Percentiles rank a stretch among this genome's conserved stretches.
Evolutionary conservation across 2,113 vertebrate species (phyloP).

Genomic region (Potamarius usumacintae): DNA sequence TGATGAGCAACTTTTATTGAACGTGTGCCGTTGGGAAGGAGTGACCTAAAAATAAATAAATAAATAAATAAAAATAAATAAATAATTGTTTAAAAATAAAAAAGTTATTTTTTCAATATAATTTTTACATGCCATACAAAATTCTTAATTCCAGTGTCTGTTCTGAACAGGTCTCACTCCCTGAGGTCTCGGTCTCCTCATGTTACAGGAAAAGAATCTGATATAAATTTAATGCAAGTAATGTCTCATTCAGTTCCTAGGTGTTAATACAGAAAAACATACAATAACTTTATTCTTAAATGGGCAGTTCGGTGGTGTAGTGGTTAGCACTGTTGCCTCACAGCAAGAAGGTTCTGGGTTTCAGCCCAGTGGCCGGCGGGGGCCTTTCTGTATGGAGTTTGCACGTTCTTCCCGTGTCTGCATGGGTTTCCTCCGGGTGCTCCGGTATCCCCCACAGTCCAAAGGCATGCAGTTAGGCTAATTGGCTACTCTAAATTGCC

Average conservation of each 20-base stretch:
- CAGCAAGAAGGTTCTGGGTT: too few relatives aligned
- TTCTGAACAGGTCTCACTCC: neutral
- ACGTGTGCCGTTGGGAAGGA: neutral
- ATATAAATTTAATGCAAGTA: slow-evolving; percentile 16
- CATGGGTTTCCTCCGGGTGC: too few relatives aligned
- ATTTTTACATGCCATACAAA: neutral
- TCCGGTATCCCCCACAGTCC: too few relatives aligned
- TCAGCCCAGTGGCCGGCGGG: too few relatives aligned
- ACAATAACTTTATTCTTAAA: neutral
- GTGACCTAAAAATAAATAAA: neutral
- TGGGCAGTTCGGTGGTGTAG: too few relatives aligned
- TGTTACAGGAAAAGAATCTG: neutral
- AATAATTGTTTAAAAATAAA: too few relatives aligned
- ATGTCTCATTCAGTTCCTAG: neutral
- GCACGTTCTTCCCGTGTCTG: too few relatives aligned
- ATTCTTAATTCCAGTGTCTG: neutral
- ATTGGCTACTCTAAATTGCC: too few relatives aligned
- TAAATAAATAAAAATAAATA: too few relatives aligned
- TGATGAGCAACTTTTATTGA: neutral
- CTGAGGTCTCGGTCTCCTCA: slow-evolving; percentile 3
- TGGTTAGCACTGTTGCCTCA: too few relatives aligned
- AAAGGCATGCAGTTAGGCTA: too few relatives aligned
- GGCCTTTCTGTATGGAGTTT: too few relatives aligned
- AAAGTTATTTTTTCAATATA: neutral
- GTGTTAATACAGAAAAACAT: neutral